Evolutionary conservation across 92 coral and sea anemone species (phyloP).

Genomic region (Epizoanthus scotinus): DNA sequence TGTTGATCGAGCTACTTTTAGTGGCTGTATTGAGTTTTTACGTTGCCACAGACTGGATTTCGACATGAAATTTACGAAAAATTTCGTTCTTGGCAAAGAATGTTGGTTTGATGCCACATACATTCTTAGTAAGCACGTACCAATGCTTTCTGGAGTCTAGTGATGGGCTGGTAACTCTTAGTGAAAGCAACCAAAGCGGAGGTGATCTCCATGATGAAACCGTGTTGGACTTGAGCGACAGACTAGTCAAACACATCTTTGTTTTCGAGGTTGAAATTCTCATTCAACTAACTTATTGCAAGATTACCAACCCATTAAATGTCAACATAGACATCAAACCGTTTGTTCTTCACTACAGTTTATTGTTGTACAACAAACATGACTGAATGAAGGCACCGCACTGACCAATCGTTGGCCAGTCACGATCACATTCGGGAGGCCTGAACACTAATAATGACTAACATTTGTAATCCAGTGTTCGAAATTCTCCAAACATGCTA

Average conservation of each 20-base stretch:
- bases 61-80: slow-evolving; percentile 15
- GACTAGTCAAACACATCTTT: not conserved
- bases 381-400: too few relatives aligned
- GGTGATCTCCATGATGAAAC: not conserved
- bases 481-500: too few relatives aligned
- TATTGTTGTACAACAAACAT: too few relatives aligned
- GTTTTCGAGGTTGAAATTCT: too few relatives aligned
- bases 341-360: too few relatives aligned
- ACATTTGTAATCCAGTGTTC: too few relatives aligned
- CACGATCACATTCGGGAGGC: too few relatives aligned
- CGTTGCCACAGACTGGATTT: slow-evolving; percentile 23
- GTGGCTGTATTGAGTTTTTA: slow-evolving; percentile 29
- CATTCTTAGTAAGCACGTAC: not conserved
- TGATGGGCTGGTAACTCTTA: not conserved
- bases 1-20: slow-evolving; percentile 38
- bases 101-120: not conserved
- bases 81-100: not conserved
- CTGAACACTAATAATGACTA: too few relatives aligned
- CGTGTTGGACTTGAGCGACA: not conserved
- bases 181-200: not conserved
- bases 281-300: too few relatives aligned
- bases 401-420: too few relatives aligned
- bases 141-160: slow-evolving; percentile 3
- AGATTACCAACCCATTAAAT: too few relatives aligned
- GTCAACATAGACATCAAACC: too few relatives aligned